These are phyloP conservation scores for Fistularia commersonii DNA, from an alignment of 2,797 vertebrate genomes.

Conservation along the genomic window DNA sequence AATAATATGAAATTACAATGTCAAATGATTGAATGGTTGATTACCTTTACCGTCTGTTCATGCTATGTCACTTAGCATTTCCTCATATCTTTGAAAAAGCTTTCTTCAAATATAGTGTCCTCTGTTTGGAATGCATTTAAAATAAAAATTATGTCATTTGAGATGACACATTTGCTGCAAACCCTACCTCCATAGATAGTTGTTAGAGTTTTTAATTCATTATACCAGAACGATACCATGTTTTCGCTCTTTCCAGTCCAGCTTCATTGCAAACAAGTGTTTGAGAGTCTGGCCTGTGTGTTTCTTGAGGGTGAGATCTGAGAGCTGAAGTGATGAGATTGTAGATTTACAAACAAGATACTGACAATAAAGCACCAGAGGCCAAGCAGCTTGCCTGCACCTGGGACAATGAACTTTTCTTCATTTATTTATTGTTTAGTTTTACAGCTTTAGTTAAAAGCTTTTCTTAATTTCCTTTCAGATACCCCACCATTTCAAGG, in stretches of 20 bases:
- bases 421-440: conserved; percentile 17
- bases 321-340: conserved; percentile 26
- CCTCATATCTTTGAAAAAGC: no score
- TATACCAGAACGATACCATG: neutral
- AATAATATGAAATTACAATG: no score
- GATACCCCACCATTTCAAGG: no score
- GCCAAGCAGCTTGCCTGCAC: conserved; percentile 43
- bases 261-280: neutral
- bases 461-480: conserved; percentile 1
- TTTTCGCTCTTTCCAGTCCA: neutral
- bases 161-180: no score
- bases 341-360: conserved; percentile 54
- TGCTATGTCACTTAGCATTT: no score
- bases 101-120: no score
- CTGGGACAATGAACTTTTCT: conserved; percentile 34
- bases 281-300: neutral
- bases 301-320: conserved; percentile 9
- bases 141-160: no score
- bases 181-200: no score
- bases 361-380: conserved; percentile 35
- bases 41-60: no score
- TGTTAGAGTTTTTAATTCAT: no score
- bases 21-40: no score
- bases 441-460: conserved; percentile 20
- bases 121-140: no score